Conservation (phyloP, 2,888 invertebrate genomes). For the Pelosia muscerda region DNA sequence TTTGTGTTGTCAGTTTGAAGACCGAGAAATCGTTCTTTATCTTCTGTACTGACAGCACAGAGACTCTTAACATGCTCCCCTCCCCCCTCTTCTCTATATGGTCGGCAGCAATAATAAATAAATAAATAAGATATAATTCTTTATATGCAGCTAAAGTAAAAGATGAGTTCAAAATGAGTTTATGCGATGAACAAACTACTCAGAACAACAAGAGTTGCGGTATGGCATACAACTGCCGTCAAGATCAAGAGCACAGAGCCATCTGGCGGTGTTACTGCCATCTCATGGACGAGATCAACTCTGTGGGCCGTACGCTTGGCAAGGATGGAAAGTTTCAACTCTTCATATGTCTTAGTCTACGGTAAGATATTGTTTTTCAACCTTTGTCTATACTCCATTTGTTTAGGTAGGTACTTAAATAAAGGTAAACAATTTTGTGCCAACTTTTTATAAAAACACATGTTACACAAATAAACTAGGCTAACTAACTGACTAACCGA, state of each 20-base stretch:
- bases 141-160: constrained; percentile 89
- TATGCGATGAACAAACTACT: constrained; percentile 86
- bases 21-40: too few species aligned
- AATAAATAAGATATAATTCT: too few species aligned
- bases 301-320: constrained; percentile 93
- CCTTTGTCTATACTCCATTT: not conserved
- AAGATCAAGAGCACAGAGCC: constrained; percentile 87
- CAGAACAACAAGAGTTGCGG: constrained; percentile 72
- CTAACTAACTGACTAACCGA: too few species aligned
- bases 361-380: constrained; percentile 88
- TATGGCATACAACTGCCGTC: constrained; percentile 78
- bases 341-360: constrained; percentile 96
- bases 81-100: too few species aligned
- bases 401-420: too few species aligned
- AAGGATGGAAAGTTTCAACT: constrained; percentile 99
- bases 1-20: too few species aligned
- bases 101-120: too few species aligned
- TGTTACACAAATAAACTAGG: too few species aligned
- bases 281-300: constrained; percentile 95
- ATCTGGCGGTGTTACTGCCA: constrained; percentile 96
- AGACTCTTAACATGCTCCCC: too few species aligned
- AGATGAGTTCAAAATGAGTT: constrained; percentile 92
- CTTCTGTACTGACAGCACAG: too few species aligned
- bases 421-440: too few species aligned
- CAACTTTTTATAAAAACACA: too few species aligned